Percentiles rank a stretch among this genome's conserved stretches.
phyloP scores from a whole-genome alignment of 2,888 invertebrate genomes.

The Acleris laterana region DNA sequence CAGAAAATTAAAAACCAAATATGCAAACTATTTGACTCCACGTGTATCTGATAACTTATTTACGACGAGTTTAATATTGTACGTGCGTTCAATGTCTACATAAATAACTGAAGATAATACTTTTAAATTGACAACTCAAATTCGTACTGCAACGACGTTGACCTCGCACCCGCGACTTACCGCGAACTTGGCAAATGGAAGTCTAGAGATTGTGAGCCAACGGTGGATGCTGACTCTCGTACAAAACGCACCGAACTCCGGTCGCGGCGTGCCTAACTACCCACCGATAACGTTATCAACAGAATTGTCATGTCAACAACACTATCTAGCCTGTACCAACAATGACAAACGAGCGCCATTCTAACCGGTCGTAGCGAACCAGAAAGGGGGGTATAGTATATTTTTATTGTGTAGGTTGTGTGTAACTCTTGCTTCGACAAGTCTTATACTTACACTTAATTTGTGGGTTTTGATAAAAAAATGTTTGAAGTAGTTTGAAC shows the following conservation, averaged over 20 bases:
- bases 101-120: constrained; percentile 5
- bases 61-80: constrained; percentile 4
- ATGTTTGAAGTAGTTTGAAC: too few species aligned
- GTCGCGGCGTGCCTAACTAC: background rate
- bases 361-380: constrained; percentile 15
- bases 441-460: too few species aligned
- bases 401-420: background rate
- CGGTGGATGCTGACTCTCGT: constrained; percentile 19
- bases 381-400: background rate
- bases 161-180: constrained; percentile 21
- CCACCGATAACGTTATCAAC: constrained; percentile 73
- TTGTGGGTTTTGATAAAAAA: too few species aligned
- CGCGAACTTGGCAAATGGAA: constrained; percentile 10
- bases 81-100: constrained; percentile 1
- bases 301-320: constrained; percentile 74
- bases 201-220: constrained; percentile 4
- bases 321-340: constrained; percentile 70
- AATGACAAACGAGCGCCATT: constrained; percentile 49
- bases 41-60: constrained; percentile 9
- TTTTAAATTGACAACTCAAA: constrained; percentile 5
- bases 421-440: background rate
- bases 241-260: constrained; percentile 14
- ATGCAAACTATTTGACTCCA: background rate
- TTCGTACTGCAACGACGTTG: constrained; percentile 10
- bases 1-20: background rate